A percentile compares a stretch with the other conserved stretches of the same genome.
Evolutionary conservation across 2,113 vertebrate genomes (phyloP).

Genomic region (Amazona guildingii): DNA sequence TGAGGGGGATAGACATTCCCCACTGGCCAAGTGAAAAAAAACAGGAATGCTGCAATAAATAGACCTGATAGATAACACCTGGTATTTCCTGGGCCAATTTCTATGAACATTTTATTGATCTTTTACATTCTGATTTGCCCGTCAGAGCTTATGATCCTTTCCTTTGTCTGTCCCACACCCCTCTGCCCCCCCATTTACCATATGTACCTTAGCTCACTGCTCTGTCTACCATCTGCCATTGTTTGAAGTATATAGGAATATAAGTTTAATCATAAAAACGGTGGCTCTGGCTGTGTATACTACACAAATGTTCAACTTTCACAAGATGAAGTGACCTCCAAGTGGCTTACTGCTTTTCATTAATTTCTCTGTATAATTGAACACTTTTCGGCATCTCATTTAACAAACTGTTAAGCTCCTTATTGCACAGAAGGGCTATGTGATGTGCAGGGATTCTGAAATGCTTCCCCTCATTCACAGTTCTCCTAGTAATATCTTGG

Average conservation of each 20-base stretch:
- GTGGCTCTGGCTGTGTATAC: neutral
- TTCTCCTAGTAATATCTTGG: slow-evolving; percentile 16
- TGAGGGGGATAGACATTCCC: neutral
- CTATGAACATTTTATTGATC: slow-evolving; percentile 34
- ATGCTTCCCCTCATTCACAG: slow-evolving; percentile 24
- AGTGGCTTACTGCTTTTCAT: slow-evolving; percentile 56
- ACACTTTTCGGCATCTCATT: slow-evolving; percentile 52
- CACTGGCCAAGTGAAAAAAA: slow-evolving; percentile 25
- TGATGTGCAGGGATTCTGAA: slow-evolving; percentile 45
- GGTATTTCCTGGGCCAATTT: slow-evolving; percentile 51
- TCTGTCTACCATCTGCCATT: slow-evolving; percentile 54
- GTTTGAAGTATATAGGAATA: slow-evolving; percentile 34
- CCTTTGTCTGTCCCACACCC: slow-evolving; percentile 10
- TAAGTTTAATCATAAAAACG: slow-evolving; percentile 46
- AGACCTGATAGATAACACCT: slow-evolving; percentile 52
- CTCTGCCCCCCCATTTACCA: slow-evolving; percentile 18
- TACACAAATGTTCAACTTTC: neutral
- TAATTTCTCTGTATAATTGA: slow-evolving; percentile 59
- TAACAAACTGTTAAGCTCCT: slow-evolving; percentile 65
- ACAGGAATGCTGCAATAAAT: slow-evolving; percentile 26
- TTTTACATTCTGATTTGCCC: slow-evolving; percentile 50
- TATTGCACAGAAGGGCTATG: slow-evolving; percentile 53
- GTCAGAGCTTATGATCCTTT: slow-evolving; percentile 37
- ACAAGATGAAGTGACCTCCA: slow-evolving; percentile 56
- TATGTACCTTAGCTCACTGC: slow-evolving; percentile 45